Conservation (phyloP, 2,888 invertebrate genomes). For the Pollenia griseotomentosa region DNA sequence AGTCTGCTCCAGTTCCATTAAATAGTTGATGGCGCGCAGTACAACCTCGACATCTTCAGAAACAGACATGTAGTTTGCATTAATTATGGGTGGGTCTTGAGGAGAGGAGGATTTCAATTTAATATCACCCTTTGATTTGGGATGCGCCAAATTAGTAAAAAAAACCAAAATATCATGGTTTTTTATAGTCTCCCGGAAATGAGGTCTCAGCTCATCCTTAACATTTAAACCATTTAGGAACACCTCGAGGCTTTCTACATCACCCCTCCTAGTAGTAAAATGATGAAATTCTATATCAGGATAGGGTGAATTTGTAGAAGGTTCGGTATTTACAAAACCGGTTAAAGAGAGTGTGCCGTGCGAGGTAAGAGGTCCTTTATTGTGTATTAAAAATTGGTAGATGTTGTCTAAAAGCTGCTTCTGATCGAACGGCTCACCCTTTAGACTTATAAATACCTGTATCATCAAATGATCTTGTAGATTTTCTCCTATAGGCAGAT, state of each 20-base stretch:
- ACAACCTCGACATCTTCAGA: conserved; percentile 22
- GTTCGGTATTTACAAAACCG: conserved; percentile 86
- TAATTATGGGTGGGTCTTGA: conserved; percentile 39
- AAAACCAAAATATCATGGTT: conserved; percentile 85
- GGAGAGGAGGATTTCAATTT: conserved; percentile 18
- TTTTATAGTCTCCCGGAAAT: conserved; percentile 57
- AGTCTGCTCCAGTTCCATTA: conserved; percentile 83
- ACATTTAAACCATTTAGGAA: conserved; percentile 70
- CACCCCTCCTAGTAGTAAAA: conserved; percentile 75
- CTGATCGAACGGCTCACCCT: conserved; percentile 65
- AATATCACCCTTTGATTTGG: conserved; percentile 88
- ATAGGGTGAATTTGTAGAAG: conserved; percentile 83
- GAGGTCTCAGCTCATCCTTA: conserved; percentile 68
- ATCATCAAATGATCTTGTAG: conserved; percentile 91
- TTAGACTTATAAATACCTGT: conserved; percentile 78
- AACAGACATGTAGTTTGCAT: conserved; percentile 37
- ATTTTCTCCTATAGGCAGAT: conserved; percentile 87
- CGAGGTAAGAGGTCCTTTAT: conserved; percentile 84
- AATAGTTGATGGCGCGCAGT: conserved; percentile 74
- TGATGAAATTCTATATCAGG: conserved; percentile 86
- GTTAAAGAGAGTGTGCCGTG: conserved; percentile 83
- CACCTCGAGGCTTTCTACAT: conserved; percentile 55
- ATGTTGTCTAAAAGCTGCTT: conserved; percentile 75
- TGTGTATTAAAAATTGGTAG: conserved; percentile 84
- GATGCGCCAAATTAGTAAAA: conserved; percentile 87